Evolutionary conservation across 2,888 invertebrate species (phyloP).

Genomic region (Coenonympha arcania): DNA sequence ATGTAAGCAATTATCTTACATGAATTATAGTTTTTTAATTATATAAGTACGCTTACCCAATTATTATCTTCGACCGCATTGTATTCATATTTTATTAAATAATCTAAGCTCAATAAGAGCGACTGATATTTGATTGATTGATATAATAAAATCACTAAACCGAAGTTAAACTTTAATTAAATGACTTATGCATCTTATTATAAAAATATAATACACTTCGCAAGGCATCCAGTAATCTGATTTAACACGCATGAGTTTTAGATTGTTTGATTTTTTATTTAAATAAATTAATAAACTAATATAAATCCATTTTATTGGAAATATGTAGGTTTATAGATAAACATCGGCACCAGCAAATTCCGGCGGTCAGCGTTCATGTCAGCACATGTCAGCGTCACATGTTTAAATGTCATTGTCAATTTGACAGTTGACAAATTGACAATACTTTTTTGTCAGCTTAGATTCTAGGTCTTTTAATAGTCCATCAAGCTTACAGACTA

Average conservation of each 20-base stretch:
- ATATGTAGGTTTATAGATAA: slow-evolving; percentile 2
- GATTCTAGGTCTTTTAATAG: too few species aligned
- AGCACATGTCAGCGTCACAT: slow-evolving; percentile 16
- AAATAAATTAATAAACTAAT: slow-evolving; percentile 6
- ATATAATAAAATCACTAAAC: background rate
- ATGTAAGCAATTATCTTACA: background rate
- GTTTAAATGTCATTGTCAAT: slow-evolving; percentile 12
- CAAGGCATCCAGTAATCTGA: background rate
- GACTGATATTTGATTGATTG: slow-evolving; percentile 4
- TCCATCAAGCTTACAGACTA: background rate
- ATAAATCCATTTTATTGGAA: slow-evolving; percentile 4
- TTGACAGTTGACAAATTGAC: background rate
- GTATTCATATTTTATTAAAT: slow-evolving; percentile 11
- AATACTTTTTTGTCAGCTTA: background rate
- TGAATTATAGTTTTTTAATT: background rate
- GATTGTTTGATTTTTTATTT: background rate
- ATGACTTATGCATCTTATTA: background rate
- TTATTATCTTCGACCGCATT: slow-evolving; percentile 29
- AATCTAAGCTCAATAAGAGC: slow-evolving; percentile 16
- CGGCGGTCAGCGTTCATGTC: too few species aligned
- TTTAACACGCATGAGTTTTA: background rate
- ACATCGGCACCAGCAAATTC: too few species aligned
- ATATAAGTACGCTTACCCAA: slow-evolving; percentile 27
- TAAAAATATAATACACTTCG: background rate
- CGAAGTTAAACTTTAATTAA: background rate